These are phyloP conservation scores for Crotalus tigris DNA, from an alignment of 2,113 vertebrate species.

Conservation along the genomic window DNA sequence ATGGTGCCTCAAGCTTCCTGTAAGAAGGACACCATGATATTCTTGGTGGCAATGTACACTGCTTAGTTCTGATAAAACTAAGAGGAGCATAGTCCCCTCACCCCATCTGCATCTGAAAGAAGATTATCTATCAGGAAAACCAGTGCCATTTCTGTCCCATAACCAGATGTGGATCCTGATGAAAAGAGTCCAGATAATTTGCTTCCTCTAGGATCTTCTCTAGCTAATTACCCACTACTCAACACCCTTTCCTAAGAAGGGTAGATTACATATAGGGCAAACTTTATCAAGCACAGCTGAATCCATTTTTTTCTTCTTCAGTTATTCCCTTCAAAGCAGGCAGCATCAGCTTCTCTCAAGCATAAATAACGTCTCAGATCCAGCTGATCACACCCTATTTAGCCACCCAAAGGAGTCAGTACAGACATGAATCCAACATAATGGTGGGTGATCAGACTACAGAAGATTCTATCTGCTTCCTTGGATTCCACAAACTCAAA, in stretches of 20 bases:
- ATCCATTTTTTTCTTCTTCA: background rate
- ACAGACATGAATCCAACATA: background rate
- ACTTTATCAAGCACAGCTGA: background rate
- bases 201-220: background rate
- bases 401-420: background rate
- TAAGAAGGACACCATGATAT: background rate
- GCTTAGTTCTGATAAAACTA: background rate
- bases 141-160: background rate
- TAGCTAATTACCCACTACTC: background rate
- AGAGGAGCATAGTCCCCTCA: background rate
- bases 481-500: background rate
- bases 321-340: background rate
- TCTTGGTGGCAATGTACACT: background rate
- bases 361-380: background rate
- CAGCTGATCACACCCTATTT: background rate
- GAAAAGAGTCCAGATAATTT: background rate
- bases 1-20: background rate
- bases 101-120: background rate
- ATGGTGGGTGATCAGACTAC: background rate
- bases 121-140: background rate
- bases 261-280: background rate
- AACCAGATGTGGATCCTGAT: background rate
- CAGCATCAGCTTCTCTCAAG: background rate
- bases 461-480: background rate
- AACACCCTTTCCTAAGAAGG: background rate